phyloP scores from a whole-genome alignment of 2,113 vertebrate species.

The Campylomormyrus tamandua region DNA sequence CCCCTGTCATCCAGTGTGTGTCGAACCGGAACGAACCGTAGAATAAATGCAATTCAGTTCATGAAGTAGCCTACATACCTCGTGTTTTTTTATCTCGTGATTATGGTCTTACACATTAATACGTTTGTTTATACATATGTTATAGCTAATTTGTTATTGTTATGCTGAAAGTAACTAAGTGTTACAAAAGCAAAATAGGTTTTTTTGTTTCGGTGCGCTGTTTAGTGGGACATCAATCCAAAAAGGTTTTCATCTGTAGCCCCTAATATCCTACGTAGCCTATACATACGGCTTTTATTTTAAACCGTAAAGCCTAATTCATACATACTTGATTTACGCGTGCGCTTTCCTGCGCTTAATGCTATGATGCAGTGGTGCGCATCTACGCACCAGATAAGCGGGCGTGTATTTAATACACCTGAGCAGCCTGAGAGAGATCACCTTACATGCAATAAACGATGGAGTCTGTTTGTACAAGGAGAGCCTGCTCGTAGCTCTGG shows the following conservation, averaged over 20 bases:
- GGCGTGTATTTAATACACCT: not conserved
- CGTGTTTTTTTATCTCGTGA: not conserved
- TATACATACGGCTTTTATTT: not conserved
- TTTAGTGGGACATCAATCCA: not conserved
- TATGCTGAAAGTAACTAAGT: not conserved
- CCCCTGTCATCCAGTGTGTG: not conserved
- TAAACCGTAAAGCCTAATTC: not conserved
- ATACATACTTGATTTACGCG: not conserved
- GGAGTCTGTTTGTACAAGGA: not conserved
- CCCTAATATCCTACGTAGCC: not conserved
- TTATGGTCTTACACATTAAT: not conserved
- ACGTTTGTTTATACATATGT: not conserved
- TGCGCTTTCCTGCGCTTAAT: not conserved
- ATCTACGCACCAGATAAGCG: not conserved
- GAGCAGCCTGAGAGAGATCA: not conserved
- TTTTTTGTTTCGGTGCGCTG: not conserved
- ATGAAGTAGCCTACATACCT: not conserved
- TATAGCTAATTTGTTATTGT: not conserved
- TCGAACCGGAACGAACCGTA: not conserved
- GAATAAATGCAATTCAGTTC: not conserved
- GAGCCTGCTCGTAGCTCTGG: not conserved
- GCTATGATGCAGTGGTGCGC: not conserved
- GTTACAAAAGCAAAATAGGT: not conserved
- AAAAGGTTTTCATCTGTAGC: not conserved
- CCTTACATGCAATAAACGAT: not conserved